A percentile compares a stretch with the other conserved stretches of the same genome.
phyloP scores from a whole-genome alignment of 2,888 invertebrate species.

The Tenthredo mesomela region DNA sequence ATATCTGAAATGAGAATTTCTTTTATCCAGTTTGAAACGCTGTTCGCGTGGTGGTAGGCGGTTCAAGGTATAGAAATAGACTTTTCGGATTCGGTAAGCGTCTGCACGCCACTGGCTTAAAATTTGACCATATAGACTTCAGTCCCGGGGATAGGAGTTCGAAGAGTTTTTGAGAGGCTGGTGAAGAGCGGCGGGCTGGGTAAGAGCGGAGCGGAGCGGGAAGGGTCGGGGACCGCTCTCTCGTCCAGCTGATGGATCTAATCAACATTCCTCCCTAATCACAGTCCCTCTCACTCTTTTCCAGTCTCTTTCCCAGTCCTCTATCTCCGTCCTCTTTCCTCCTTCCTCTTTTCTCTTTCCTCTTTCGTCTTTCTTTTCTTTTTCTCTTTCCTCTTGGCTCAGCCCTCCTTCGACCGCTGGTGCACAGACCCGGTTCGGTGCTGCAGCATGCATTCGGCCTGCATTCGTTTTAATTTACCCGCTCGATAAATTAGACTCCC shows the following conservation, averaged over 20 bases:
- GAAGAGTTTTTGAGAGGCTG: constrained; percentile 54
- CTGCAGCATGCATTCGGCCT: constrained; percentile 52
- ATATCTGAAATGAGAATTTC: not conserved
- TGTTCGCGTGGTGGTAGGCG: not conserved
- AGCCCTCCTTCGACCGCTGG: not conserved
- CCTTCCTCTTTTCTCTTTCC: not conserved
- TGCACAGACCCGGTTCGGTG: constrained; percentile 6
- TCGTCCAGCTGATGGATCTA: constrained; percentile 76
- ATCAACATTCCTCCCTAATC: constrained; percentile 78
- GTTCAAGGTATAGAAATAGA: constrained; percentile 3
- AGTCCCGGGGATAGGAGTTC: constrained; percentile 8
- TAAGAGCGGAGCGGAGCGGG: constrained; percentile 50
- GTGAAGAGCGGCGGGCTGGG: constrained; percentile 27
- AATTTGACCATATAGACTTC: constrained; percentile 15
- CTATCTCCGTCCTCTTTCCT: constrained; percentile 55
- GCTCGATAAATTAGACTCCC: constrained; percentile 74
- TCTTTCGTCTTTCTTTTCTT: constrained; percentile 27
- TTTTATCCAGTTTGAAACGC: not conserved
- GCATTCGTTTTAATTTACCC: constrained; percentile 72
- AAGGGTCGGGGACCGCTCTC: constrained; percentile 59
- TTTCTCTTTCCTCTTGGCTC: not conserved
- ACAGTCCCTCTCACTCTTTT: constrained; percentile 59
- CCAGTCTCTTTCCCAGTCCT: constrained; percentile 59
- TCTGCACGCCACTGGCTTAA: constrained; percentile 7
- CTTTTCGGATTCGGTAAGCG: not conserved